A percentile compares a stretch with the other conserved stretches of the same genome.
Conservation (phyloP, 2,888 invertebrate genomes). For the Anoplius nigerrimus region DNA sequence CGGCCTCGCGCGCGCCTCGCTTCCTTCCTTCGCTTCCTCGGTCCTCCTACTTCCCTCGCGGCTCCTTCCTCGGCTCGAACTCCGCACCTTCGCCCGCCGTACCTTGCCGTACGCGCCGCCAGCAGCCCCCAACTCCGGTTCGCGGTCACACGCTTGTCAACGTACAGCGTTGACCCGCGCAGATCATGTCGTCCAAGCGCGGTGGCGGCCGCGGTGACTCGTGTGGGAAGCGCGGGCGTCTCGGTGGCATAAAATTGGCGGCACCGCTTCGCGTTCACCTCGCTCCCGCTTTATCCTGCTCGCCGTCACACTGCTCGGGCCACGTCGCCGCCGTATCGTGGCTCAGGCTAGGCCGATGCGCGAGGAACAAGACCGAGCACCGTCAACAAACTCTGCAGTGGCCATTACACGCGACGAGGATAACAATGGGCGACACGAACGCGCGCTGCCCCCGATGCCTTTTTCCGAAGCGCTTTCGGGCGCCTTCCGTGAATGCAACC, state of each 20-base stretch:
- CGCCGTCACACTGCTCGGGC: constrained; percentile 10
- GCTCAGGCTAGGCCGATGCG: constrained; percentile 49
- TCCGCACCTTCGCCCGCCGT: constrained; percentile 40
- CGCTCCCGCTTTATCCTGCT: not conserved
- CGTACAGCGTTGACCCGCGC: constrained; percentile 63
- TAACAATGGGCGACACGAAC: constrained; percentile 69
- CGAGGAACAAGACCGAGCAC: constrained; percentile 56
- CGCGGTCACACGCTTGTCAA: constrained; percentile 60
- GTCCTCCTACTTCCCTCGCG: no score
- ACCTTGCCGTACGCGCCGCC: constrained; percentile 6
- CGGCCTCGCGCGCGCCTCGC: constrained; percentile 17
- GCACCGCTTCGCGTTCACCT: constrained; percentile 15
- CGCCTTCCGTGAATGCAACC: constrained; percentile 54
- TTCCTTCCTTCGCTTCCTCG: no score
- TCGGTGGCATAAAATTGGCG: constrained; percentile 49
- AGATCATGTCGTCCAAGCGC: constrained; percentile 61
- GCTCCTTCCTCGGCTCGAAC: constrained; percentile 9
- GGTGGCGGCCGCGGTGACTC: constrained; percentile 52
- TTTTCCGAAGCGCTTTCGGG: constrained; percentile 56
- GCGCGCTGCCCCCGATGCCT: constrained; percentile 58
- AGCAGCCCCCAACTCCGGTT: constrained; percentile 10
- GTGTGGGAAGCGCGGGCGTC: constrained; percentile 48
- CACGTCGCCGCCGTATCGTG: constrained; percentile 35
- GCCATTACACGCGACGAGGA: constrained; percentile 72
- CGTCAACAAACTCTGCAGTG: constrained; percentile 68